Base-by-base conservation (phyloP, 2,797 vertebrate species). In the Buphagus erythrorhynchus region DNA sequence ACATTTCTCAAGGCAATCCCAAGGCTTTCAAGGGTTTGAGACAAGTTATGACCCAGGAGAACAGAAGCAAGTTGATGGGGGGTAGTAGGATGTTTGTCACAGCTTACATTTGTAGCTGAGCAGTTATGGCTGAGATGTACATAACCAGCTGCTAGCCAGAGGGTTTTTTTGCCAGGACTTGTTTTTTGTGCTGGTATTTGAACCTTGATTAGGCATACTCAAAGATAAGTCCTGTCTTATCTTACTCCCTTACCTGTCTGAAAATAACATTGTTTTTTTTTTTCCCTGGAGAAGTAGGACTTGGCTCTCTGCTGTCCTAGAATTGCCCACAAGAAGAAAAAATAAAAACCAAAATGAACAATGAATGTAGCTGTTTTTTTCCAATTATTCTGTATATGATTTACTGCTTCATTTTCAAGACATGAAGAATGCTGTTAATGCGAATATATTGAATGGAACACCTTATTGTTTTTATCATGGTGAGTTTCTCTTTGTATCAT, bases 401-500 rank as follows among this genome's bases (percentile, higher is more conserved):
- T 80, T 94, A 90, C 80, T 90, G 62, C 38, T 48, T 84, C 80
- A 68, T 86, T 95, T 96, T 90, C 6, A 8, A 71, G 79, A 83
- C 35, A 57, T 3, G 16, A 90, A 86, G 31, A 95, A 65, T 16
- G 10, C 19, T 75, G 18, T 65, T 91, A 88, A 86, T 81, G 51
- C 6, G 20, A 83, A 22, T 62, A 42, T 93, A 84, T 68, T 78
- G 58, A 52, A 69, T 91, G 36, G 40, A 93, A 69, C 48, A 87
- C 55, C 76, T 90, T 86, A 75, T 68, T 93, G 83, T 81, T 95
- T 93, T 90, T 90, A 88, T 94, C 66, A 57, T 52, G 9, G 38
- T 72, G 69, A 76, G 43, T 94, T 93, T 91, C 29, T 33, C 52
- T 67, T 88, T 84, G 78, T 81, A 31, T 95, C 62, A 54, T 78